phyloP scores from a whole-genome alignment of 2,113 vertebrate genomes.

The Rhea americana region DNA sequence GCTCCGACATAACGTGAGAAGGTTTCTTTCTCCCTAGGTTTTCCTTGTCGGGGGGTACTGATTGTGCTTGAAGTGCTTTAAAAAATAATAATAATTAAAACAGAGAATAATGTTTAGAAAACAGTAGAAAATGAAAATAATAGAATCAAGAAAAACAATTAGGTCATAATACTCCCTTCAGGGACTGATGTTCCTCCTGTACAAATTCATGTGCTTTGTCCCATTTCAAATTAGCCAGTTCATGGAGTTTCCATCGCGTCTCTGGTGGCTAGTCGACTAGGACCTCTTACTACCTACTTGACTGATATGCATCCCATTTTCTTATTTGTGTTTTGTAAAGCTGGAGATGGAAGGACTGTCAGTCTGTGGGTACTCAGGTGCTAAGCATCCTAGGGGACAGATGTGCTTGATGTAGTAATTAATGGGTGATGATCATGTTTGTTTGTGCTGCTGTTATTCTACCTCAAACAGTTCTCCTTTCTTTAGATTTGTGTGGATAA shows the following conservation, averaged over 20 bases:
- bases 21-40: neutral
- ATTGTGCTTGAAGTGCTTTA: neutral
- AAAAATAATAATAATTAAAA: neutral
- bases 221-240: accelerated
- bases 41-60: neutral
- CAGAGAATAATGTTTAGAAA: neutral
- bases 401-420: neutral
- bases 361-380: too few species aligned
- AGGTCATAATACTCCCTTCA: too few species aligned
- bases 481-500: neutral
- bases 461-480: neutral
- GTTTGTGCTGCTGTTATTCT: neutral
- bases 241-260: neutral
- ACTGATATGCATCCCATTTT: neutral
- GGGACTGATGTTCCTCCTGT: neutral
- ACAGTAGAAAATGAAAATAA: neutral
- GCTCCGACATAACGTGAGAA: neutral
- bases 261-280: neutral
- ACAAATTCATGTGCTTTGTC: neutral
- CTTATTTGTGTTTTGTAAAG: neutral
- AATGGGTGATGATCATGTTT: neutral
- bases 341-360: neutral
- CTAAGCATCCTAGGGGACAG: neutral
- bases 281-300: neutral
- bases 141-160: neutral